Base-by-base conservation (phyloP, 2,888 invertebrate genomes). In the Beris chalybata region DNA sequence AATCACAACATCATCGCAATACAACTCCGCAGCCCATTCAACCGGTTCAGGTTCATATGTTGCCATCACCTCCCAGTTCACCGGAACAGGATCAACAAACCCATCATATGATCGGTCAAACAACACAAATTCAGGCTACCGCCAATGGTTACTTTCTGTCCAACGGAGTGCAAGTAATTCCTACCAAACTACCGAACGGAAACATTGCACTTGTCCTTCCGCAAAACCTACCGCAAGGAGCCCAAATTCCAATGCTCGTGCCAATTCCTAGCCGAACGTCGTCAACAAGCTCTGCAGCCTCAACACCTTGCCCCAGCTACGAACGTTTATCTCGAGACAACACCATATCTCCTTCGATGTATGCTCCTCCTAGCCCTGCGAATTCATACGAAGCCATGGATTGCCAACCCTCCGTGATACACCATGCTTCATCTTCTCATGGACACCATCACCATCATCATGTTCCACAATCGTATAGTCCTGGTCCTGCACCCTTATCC, bases 191-290 rank as follows among this genome's bases (percentile, higher is more conserved):
- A 15, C 86, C 92, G 30, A 93, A 92, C 75, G 93, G 93, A 0
- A 92, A 91, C 78, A 89, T 93, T 70, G 92, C 93, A 0, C 82
- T 93, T 15, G 89, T 93, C 1, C 77, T 93, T 65, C 92, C 92
- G 0, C 86, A 89, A 5, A 85, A 86, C 29, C 82, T 86, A 29
- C 84, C 84, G 45, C 56, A 80, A 63, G 74, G 77, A 13, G 80
- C 84, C 2, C 84, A 86, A 1, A 79, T 89, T 47, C 90, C 91
- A 0, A 86, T 87, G 43, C 77, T 91, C 31, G 89, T 91, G 47
- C 89, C 91, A 0, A 87, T 91, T 13, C 91, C 91, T 0, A 87
- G 89, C 32, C 83, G 90, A 63, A 91, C 90, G 43, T 86, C 87
- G 0, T 89, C 90, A 30, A 89, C 90, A 0, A 85, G 87, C 0